phyloP scores from a whole-genome alignment of 2,888 invertebrate genomes.

The Apamea monoglypha region DNA sequence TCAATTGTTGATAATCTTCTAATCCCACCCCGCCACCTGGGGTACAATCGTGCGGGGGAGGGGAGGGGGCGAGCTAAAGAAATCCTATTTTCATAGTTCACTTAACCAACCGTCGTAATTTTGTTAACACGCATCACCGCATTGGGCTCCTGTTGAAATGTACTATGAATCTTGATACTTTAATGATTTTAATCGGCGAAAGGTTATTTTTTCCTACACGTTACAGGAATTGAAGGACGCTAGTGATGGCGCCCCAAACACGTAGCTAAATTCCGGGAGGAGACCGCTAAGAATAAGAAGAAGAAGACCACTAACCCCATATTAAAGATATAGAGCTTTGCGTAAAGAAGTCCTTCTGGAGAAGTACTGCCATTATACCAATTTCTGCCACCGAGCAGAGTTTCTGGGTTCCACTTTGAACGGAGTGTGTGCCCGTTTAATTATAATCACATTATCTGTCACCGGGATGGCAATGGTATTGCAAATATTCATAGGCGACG shows the following conservation, averaged over 20 bases:
- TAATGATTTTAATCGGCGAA: not conserved
- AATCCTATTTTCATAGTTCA: slow-evolving; percentile 91
- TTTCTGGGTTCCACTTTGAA: not conserved
- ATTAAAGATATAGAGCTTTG: not conserved
- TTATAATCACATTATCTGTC: not conserved
- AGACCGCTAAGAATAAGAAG: too few relatives aligned
- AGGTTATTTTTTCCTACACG: not conserved
- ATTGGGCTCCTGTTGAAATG: slow-evolving; percentile 84
- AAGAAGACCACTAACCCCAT: not conserved
- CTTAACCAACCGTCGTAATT: slow-evolving; percentile 87
- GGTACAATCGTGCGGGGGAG: slow-evolving; percentile 67
- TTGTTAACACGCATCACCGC: slow-evolving; percentile 86
- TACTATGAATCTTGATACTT: slow-evolving; percentile 77
- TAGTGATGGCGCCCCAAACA: too few relatives aligned
- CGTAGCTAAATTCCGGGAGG: too few relatives aligned
- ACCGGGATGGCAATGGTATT: not conserved
- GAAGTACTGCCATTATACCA: not conserved
- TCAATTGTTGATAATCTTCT: slow-evolving; percentile 85
- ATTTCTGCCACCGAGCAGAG: not conserved
- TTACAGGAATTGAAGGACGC: too few relatives aligned
- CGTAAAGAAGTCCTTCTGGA: not conserved
- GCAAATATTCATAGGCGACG: not conserved
- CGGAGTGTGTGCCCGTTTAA: not conserved
- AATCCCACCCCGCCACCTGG: slow-evolving; percentile 83
- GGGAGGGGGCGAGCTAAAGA: slow-evolving; percentile 78